Base-by-base conservation (phyloP, 2,888 invertebrate genomes). In the Hydrotaea diabolus region DNA sequence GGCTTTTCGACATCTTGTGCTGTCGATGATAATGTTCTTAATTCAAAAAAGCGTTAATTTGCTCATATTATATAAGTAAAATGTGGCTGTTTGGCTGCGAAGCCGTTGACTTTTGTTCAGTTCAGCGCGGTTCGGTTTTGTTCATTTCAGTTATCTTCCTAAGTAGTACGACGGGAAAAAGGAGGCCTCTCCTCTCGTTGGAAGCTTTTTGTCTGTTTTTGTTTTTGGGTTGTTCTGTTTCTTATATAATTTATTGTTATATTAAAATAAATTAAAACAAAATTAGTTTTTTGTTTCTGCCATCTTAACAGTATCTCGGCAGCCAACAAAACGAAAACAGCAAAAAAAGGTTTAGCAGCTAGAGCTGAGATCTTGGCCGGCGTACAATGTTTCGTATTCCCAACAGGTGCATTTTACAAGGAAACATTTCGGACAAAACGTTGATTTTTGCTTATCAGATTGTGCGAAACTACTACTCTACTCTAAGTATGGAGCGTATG, bases 11-110 rank as follows among this genome's bases (percentile, higher is more conserved):
- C 23, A 31, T 15, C 31, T n/a, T 62, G n/a, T n/a, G 69, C 21
- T 7, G 46, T 11, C 39, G 53, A 74, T 73, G 76, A 81, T 86
- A 72, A 81, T 79, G 78, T 85, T 82, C 59, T 77, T 79, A 79
- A 79, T 79, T 82, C 77, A 49, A 79, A 80, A n/a, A 83, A 77
- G 82, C 85, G 87, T 80, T 85, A 83, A 86, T 81, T 85, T 86
- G 80, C 77, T 80, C 76, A 83, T 85, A 86, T 85, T 86, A 81
- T 81, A 82, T 66, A 75, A 36, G 36, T 5, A 36, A 36, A 36
- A 43, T 8, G 13, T 43, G n/a, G n/a, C n/a, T n/a, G n/a, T n/a
- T n/a, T n/a, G n/a, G n/a, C n/a, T n/a, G n/a, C n/a, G n/a, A n/a
- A n/a, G n/a, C n/a, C n/a, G n/a, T n/a, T n/a, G 11, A 43, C 15